Evolutionary conservation across 2,797 vertebrate species (phyloP), one percentile per base, ranked within the genome.

Genomic region (Arnoldichthys spilopterus): DNA sequence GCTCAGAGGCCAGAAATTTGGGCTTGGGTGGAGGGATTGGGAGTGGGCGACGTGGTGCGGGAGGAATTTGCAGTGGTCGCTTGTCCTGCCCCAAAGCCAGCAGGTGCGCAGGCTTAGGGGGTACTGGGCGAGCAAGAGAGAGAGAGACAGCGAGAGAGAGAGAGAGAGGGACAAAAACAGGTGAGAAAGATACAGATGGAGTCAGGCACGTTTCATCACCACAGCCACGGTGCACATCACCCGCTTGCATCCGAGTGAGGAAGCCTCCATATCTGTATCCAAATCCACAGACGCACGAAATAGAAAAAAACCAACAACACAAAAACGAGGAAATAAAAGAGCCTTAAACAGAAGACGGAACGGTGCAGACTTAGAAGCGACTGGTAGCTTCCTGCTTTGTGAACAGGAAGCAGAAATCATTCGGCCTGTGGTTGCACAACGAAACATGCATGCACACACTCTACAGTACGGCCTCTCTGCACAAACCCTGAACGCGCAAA

Each of bases 91-190:
- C 94, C 62, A 90, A 86, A 84, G 92, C 90, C 87, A 94, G 93
- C 86, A 96, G 94, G 89, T 94, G 92, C 58, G 91, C 85, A 71
- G 94, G 93, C 89, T 97, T 95, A 96, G 95, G 94, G 92, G 94
- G 94, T 91, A 95, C 96, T 98, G 78, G 84, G 76, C 82, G 73
- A 69, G 8, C 74, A 64, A 77, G n/a, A 66, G 16, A 74, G 16
- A 73, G 6, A 77, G 43, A 54, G 5, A 75, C n/a, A 53, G 2
- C 15, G 47, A 49, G 78, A 84, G 75, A 82, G 72, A 67, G 13
- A 74, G 56, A 72, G n/a, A 66, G 9, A 74, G 16, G 71, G 5
- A 78, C 28, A 58, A 5, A 76, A 15, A 83, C 22, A 24, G 74
- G 45, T 2, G 68, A 69, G 74, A 28, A 86, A 47, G 37, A 68